Percentiles rank a stretch among this genome's conserved stretches.
Conservation (phyloP, 2,113 vertebrate species). For the Pygoscelis adeliae region DNA sequence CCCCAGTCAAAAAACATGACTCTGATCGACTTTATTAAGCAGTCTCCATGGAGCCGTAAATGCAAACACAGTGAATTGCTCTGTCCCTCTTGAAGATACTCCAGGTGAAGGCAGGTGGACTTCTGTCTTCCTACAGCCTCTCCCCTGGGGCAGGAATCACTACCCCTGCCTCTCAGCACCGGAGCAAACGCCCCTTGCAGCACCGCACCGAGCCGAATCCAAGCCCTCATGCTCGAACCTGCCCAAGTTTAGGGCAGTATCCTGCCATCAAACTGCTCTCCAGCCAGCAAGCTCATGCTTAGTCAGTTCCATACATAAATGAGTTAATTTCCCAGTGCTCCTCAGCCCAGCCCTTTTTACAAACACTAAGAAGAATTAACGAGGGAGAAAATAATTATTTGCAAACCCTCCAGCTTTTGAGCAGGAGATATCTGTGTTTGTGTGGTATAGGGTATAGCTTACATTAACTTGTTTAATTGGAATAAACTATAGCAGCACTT, state of each 20-base stretch:
- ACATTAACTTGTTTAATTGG: conserved; percentile 39
- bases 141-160: background rate
- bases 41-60: rapidly evolving
- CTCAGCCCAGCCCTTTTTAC: background rate
- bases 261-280: background rate
- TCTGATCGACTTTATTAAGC: background rate
- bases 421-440: background rate
- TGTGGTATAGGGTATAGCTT: background rate
- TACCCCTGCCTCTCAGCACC: background rate
- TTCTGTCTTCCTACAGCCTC: background rate
- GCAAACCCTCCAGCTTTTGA: conserved; percentile 26
- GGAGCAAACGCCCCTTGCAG: background rate
- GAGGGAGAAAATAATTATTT: conserved; percentile 24
- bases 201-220: rapidly evolving
- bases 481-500: conserved; percentile 18
- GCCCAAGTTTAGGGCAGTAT: background rate
- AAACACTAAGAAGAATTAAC: background rate
- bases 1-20: background rate
- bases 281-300: background rate
- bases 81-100: background rate
- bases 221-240: rapidly evolving
- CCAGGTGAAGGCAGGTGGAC: background rate
- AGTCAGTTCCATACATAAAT: background rate
- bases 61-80: background rate
- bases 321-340: background rate